A percentile compares a stretch with the other conserved stretches of the same genome.
These are phyloP conservation scores for Pardalotus punctatus DNA, from an alignment of 2,113 vertebrate genomes.

Conservation along the genomic window DNA sequence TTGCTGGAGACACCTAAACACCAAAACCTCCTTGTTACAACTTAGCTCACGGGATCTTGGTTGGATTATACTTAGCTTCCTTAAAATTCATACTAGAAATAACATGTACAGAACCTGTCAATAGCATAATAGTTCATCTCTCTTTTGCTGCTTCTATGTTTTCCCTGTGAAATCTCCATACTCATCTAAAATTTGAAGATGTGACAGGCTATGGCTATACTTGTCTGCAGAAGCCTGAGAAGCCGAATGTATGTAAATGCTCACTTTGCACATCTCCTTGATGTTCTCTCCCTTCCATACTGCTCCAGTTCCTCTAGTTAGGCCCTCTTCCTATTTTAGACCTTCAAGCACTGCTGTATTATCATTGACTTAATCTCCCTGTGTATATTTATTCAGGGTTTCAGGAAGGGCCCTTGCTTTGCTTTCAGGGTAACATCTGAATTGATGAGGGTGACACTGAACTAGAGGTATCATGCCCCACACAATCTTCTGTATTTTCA, in stretches of 20 bases:
- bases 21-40: background rate
- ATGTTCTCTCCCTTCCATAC: background rate
- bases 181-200: background rate
- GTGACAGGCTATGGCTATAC: background rate
- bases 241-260: background rate
- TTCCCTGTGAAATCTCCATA: background rate
- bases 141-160: background rate
- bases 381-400: background rate
- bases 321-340: background rate
- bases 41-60: background rate
- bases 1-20: background rate
- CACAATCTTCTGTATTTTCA: background rate
- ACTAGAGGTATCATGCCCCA: background rate
- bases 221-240: background rate
- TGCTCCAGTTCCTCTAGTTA: background rate
- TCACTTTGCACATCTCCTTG: background rate
- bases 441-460: background rate
- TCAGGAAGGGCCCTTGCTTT: background rate
- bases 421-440: background rate
- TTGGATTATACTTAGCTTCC: background rate
- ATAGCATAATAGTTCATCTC: background rate
- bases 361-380: background rate
- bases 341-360: background rate
- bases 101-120: background rate
- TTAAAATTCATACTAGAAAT: background rate